These are phyloP conservation scores for Hypothenemus hampei DNA, from an alignment of 1,140 invertebrate species.

Conservation along the genomic window DNA sequence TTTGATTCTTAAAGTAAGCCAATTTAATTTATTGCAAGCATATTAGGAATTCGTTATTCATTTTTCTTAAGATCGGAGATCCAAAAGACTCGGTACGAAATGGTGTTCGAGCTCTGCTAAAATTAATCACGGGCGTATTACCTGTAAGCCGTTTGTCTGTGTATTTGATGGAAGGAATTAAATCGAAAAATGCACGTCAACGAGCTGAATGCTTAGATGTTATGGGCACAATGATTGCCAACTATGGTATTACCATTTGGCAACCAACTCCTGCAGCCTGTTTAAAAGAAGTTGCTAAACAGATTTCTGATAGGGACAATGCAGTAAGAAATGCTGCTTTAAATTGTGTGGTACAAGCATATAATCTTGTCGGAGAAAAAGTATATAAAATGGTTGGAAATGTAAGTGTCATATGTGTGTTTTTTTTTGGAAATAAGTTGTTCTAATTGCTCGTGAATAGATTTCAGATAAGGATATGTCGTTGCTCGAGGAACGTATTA, in stretches of 20 bases:
- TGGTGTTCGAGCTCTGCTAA: conserved; percentile 80
- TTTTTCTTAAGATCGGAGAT: conserved; percentile 92
- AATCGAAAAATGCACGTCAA: conserved; percentile 95
- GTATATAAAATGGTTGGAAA: conserved; percentile 89
- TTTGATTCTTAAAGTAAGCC: conserved; percentile 39
- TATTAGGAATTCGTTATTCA: no score
- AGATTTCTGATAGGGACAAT: conserved; percentile 94
- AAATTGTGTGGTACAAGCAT: conserved; percentile 89
- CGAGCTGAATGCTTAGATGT: conserved; percentile 93
- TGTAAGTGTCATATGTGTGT: conserved; percentile 50
- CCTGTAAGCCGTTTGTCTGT: conserved; percentile 85
- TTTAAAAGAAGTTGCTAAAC: conserved; percentile 88
- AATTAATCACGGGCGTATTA: conserved; percentile 80
- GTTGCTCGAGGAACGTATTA: conserved; percentile 91
- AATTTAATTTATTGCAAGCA: no score
- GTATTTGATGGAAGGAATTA: conserved; percentile 88
- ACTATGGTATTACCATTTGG: conserved; percentile 67
- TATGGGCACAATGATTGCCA: conserved; percentile 80
- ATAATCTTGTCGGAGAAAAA: conserved; percentile 84
- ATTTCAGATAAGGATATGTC: conserved; percentile 92
- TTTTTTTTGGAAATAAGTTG: neutral
- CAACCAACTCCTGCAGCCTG: conserved; percentile 69
- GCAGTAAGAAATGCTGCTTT: conserved; percentile 92
- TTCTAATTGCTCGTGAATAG: conserved; percentile 52
- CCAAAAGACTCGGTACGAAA: conserved; percentile 91